Evolutionary conservation across 2,888 invertebrate species (phyloP), one percentile per base, ranked within the genome.

Genomic region (Dolomedes plantarius): DNA sequence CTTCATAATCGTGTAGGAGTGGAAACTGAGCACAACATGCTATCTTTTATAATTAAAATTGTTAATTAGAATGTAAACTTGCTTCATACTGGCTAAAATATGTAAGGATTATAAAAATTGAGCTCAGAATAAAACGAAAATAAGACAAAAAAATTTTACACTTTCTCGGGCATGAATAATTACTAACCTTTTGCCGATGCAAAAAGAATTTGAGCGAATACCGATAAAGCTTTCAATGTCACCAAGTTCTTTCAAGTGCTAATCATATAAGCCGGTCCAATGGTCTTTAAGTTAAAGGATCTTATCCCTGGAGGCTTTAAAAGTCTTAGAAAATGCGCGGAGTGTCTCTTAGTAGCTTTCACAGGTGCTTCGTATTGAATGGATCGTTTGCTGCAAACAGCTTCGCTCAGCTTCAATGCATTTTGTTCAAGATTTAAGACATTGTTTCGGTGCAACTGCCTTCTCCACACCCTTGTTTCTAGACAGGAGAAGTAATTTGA

Each of bases 231-330:
- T 69, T 32, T 32, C 36, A 46, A 62, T 81, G 74, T 74, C 67
- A 73, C 19, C 13, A 31, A 29, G 46, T 31, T 73, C 81, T 81
- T 81, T 81, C 56, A 81, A 74, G 68, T 74, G 74, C 74, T 81
- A 74, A 81, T 81, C 81, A 39, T 56, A 74, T 81, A 62, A 81
- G 62, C 64, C 31, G 39, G 39, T 74, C 32, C 68, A 74, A 50
- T 81, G 68, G 68, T 39, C 74, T 79, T 80, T 81, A 68, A 68
- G 31, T 73, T 56, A 74, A 81, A 56, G 62, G 39, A 41, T 36
- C 19, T 31, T 28, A 19, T 64, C 80, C 73, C 74, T n/a, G n/a
- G 28, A 32, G 68, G 74, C 1, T 67, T 71, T 67, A 6, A 80
- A 62, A 32, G 62, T 36, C 39, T 71, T n/a, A n/a, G 32, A 46